Percentiles rank a stretch among this genome's conserved stretches.
These are phyloP conservation scores for Copidosoma floridanum DNA, from an alignment of 1,140 invertebrate species.

Conservation along the genomic window DNA sequence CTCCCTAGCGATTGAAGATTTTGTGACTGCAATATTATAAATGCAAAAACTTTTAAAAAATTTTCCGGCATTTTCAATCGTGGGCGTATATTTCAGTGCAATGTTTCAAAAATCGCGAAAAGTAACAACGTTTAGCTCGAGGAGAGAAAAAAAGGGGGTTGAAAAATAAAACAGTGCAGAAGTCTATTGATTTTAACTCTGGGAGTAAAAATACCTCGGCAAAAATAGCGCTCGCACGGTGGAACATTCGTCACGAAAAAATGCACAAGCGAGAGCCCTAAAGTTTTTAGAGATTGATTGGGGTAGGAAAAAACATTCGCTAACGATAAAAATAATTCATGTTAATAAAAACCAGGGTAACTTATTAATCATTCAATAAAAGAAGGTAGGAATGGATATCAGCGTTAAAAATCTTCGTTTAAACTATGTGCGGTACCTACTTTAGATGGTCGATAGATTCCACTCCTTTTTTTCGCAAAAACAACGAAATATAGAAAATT, in stretches of 20 bases:
- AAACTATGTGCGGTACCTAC: slow-evolving; percentile 2
- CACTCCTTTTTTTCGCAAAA: too few species aligned
- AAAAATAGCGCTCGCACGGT: slow-evolving; percentile 1
- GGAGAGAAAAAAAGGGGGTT: background rate
- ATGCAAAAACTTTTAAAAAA: too few species aligned
- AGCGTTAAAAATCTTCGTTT: too few species aligned
- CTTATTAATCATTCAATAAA: slow-evolving; percentile 53
- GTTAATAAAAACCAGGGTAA: slow-evolving; percentile 57
- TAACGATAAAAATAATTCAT: slow-evolving; percentile 41
- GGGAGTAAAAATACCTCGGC: background rate
- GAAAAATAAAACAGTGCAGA: background rate
- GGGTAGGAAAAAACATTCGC: too few species aligned
- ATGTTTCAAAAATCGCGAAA: too few species aligned
- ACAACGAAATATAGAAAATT: too few species aligned
- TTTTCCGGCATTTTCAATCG: too few species aligned
- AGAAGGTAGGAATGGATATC: slow-evolving; percentile 25
- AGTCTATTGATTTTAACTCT: slow-evolving; percentile 13
- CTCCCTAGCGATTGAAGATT: too few species aligned
- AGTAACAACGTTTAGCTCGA: too few species aligned
- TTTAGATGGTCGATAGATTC: slow-evolving; percentile 16
- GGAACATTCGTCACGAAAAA: background rate
- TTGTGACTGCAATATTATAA: too few species aligned
- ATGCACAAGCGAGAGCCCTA: background rate
- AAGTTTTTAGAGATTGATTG: slow-evolving; percentile 10
- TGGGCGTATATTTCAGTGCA: too few species aligned